Evolutionary conservation across 2,888 invertebrate species (phyloP), one percentile per base, ranked within the genome.

Genomic region (Philopedon plagiatum): DNA sequence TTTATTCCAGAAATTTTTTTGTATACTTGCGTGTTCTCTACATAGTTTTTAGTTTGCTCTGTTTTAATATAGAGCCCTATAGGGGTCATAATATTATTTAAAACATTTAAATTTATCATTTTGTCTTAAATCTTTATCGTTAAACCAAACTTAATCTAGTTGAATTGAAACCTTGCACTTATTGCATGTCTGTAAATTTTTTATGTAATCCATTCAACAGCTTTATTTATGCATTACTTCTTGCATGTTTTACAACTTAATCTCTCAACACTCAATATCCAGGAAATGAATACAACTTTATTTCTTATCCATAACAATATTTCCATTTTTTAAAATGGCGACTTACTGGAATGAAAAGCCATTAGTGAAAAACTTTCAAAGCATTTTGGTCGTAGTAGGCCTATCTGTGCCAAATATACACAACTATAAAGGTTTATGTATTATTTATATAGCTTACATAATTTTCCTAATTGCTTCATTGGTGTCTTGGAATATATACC

Each of bases 1-100:
- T 41, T 65, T 11, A 65, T 65, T 5, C 32, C 37, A 2, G 41
- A 23, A 15, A 54, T 41, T 57, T 26, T 65, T 65, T 56, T 65
- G 29, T 19, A 65, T 1, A 15, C 9, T 26, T 32, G 15, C 3
- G 21, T 34, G 18, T 13, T 9, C 7, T 23, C 9, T 0, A 15
- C 2, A 9, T 1, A n/a, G 37, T 32, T 23, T 37, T 54, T 63
- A 8, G 0, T 32, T 34, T 56, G 7, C 5, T 65, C 13, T 5
- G 11, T 39, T 5, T 44, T 34, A 8, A 56, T 21, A 56, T 56
- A 65, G 0, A 65, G 11, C 2, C 44, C 56, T n/a, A 44, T 0
- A 29, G 49, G 49, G 2, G 54, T 26, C 8, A 63, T 19, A 8
- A 63, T 63, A 8, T 37, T 54, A 18, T 32, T 65, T n/a, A 56